These are phyloP conservation scores for Drosophila fulvimacula DNA, from an alignment of 2,888 invertebrate genomes.

Conservation along the genomic window DNA sequence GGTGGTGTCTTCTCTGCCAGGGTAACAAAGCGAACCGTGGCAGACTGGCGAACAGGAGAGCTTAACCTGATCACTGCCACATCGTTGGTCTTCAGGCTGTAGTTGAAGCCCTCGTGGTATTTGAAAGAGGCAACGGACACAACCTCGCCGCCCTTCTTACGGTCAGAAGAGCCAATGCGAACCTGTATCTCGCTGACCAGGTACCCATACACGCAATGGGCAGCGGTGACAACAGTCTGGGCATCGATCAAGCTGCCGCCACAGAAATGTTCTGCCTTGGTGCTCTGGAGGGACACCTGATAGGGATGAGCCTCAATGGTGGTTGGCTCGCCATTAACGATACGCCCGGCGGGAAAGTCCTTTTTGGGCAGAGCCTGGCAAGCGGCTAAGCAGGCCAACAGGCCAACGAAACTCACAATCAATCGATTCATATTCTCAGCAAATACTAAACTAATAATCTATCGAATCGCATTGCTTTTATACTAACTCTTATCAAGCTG, in stretches of 20 bases:
- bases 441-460: conserved; percentile 39
- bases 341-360: conserved; percentile 78
- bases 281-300: conserved; percentile 84
- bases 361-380: conserved; percentile 41
- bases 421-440: conserved; percentile 58
- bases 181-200: conserved; percentile 67
- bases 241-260: conserved; percentile 84
- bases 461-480: conserved; percentile 35
- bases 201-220: conserved; percentile 82
- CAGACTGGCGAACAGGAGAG: conserved; percentile 66
- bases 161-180: conserved; percentile 82
- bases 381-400: conserved; percentile 49
- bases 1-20: conserved; percentile 69
- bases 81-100: conserved; percentile 82
- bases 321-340: conserved; percentile 85
- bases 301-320: conserved; percentile 84
- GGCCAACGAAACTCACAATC: conserved; percentile 37
- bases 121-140: conserved; percentile 73
- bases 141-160: conserved; percentile 82
- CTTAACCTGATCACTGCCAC: conserved; percentile 83
- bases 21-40: conserved; percentile 60
- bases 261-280: conserved; percentile 83
- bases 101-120: conserved; percentile 82
- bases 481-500: conserved; percentile 31
- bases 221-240: conserved; percentile 84